Evolutionary conservation across 2,113 vertebrate genomes (phyloP).

Genomic region (Naja naja): DNA sequence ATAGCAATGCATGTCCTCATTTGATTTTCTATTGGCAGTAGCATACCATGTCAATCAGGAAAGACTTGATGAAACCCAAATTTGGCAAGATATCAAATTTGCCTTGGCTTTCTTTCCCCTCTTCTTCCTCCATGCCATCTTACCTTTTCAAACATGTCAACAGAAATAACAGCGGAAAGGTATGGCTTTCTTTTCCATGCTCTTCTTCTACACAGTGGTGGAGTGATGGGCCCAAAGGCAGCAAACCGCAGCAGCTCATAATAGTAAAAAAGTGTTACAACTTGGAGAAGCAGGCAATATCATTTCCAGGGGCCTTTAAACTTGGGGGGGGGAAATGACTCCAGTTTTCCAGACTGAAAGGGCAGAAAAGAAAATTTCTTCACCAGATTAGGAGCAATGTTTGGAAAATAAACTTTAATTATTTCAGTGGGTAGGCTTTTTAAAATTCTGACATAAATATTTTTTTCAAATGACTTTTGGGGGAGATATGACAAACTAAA

Average conservation of each 20-base stretch:
- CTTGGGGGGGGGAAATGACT: neutral
- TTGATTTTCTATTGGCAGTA: neutral
- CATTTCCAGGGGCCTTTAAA: neutral
- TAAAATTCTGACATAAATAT: neutral
- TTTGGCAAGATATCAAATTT: neutral
- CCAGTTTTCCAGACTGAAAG: neutral
- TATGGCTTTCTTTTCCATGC: neutral
- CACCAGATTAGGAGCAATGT: neutral
- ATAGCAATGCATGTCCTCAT: neutral
- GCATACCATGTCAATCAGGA: neutral
- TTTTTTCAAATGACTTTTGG: neutral
- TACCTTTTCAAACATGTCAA: neutral
- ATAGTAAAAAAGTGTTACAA: neutral
- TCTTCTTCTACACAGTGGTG: neutral
- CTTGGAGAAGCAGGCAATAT: neutral
- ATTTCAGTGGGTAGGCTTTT: neutral
- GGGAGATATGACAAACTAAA: neutral
- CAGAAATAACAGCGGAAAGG: neutral
- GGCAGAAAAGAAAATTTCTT: neutral
- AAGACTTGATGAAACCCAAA: neutral
- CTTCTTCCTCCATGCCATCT: neutral
- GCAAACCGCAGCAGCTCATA: neutral
- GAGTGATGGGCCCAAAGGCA: neutral
- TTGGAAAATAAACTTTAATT: neutral
- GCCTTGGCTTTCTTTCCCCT: neutral